Base-by-base conservation (phyloP, 2,888 invertebrate species). In the Ennomos erosarius region DNA sequence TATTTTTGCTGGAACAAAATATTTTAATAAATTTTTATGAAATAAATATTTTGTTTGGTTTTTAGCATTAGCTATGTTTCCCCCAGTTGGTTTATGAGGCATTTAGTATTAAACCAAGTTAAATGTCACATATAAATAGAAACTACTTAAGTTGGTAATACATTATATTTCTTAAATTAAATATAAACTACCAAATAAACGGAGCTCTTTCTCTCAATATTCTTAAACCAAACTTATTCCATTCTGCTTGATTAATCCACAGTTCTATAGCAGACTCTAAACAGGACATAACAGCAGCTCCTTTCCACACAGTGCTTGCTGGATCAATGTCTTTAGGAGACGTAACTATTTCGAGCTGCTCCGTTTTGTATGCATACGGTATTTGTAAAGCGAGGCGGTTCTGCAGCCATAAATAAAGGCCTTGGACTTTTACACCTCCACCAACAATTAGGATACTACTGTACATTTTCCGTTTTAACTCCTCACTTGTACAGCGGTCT, bases 311-410 rank as follows among this genome's bases (percentile, higher is more conserved):
- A 0, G 97, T 97, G 91, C 97, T 96, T 1, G 96, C 95, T 0
- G 98, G 96, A 84, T 98, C 98, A 93, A 98, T 96, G 74, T 98
- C 98, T 84, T 98, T 97, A 0, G 97, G 97, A 64, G 96, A 95
- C 0, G 97, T 97, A 44, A 98, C 97, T 55, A 98, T 97, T 82
- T 98, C 98, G 72, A 97, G 86, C 87, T 97, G 95, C 77, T 97
- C 96, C 91, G 95, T 94, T 81, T 97, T 94, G 76, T 95, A 96
- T 69, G 95, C 92, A 71, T 95, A 95, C 0, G 97, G 97, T 71
- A 97, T 97, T 84, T 98, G 97, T 55, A 97, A 90, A 8, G 96
- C 95, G 59, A 98, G 94, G 68, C 97, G 93, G 76, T 97, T 97
- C 76, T 98, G 97, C 9, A 99, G 88, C 98, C 98, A 98, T 61